Conservation (phyloP, 1,140 invertebrate species). For the Drosophila cardini region DNA sequence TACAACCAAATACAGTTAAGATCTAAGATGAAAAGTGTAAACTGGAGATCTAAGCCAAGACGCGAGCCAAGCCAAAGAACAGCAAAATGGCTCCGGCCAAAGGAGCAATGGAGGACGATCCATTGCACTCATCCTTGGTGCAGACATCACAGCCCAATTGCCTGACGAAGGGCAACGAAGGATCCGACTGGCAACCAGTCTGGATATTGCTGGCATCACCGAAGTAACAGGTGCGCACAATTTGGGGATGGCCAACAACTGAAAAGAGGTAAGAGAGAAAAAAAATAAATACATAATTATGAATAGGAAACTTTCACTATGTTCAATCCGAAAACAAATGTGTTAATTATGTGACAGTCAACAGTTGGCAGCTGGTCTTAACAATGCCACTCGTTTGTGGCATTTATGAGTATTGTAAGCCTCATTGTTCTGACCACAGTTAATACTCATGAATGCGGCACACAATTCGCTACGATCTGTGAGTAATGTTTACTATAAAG, state of each 20-base stretch:
- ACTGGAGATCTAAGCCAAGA: slow-evolving; percentile 66
- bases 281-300: background rate
- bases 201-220: slow-evolving; percentile 66
- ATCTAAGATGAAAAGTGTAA: slow-evolving; percentile 31
- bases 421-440: slow-evolving; percentile 1
- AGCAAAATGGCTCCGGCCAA: slow-evolving; percentile 65
- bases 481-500: slow-evolving; percentile 24
- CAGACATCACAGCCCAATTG: slow-evolving; percentile 78
- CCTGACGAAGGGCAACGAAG: slow-evolving; percentile 69
- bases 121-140: slow-evolving; percentile 77
- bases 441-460: too few relatives aligned
- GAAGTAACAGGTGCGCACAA: slow-evolving; percentile 75
- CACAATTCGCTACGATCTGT: slow-evolving; percentile 15
- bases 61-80: slow-evolving; percentile 72
- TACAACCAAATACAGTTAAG: slow-evolving; percentile 36
- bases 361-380: slow-evolving; percentile 4
- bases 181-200: slow-evolving; percentile 71
- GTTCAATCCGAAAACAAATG: slow-evolving; percentile 9
- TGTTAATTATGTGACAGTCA: slow-evolving; percentile 12
- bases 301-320: slow-evolving; percentile 53
- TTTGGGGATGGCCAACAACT: slow-evolving; percentile 72
- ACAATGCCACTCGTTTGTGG: slow-evolving; percentile 29
- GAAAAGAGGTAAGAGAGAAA: slow-evolving; percentile 31
- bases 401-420: background rate
- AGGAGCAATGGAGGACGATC: slow-evolving; percentile 59